These are phyloP conservation scores for Notoglanidium macrostoma DNA, from an alignment of 2,797 vertebrate species.

Conservation along the genomic window DNA sequence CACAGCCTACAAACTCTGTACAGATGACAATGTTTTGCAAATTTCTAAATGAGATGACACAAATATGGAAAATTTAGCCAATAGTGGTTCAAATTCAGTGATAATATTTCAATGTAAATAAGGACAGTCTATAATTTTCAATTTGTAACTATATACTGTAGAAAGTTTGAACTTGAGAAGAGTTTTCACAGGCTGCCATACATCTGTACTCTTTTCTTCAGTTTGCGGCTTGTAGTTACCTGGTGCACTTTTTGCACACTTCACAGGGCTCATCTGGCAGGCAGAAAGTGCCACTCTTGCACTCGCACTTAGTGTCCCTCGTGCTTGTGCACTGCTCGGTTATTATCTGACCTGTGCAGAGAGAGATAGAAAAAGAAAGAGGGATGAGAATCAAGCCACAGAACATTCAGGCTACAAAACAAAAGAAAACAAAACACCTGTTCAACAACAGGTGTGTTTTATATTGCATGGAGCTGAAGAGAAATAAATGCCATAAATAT, in stretches of 20 bases:
- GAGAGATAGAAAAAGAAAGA: neutral
- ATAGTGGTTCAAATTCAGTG: neutral
- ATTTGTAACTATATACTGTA: neutral
- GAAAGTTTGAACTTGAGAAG: neutral
- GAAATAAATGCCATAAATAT: neutral
- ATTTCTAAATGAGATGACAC: neutral
- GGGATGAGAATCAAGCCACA: neutral
- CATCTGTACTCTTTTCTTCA: neutral
- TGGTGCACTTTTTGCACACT: conserved; percentile 79
- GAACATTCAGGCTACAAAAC: neutral
- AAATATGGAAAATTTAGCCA: neutral
- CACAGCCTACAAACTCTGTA: neutral
- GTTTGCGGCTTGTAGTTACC: conserved; percentile 61
- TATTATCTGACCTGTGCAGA: conserved; percentile 69
- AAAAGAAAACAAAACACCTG: neutral
- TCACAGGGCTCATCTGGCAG: conserved; percentile 79
- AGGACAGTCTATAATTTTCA: neutral
- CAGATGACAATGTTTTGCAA: neutral
- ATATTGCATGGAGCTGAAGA: neutral
- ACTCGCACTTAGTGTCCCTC: conserved; percentile 74
- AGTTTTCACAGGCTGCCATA: neutral
- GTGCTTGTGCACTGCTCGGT: conserved; percentile 68
- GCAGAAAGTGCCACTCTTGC: conserved; percentile 72
- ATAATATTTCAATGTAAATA: neutral
- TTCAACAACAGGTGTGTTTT: neutral